A percentile compares a stretch with the other conserved stretches of the same genome.
Evolutionary conservation across 1,140 invertebrate species (phyloP).

Genomic region (Camponotus vicinus): DNA sequence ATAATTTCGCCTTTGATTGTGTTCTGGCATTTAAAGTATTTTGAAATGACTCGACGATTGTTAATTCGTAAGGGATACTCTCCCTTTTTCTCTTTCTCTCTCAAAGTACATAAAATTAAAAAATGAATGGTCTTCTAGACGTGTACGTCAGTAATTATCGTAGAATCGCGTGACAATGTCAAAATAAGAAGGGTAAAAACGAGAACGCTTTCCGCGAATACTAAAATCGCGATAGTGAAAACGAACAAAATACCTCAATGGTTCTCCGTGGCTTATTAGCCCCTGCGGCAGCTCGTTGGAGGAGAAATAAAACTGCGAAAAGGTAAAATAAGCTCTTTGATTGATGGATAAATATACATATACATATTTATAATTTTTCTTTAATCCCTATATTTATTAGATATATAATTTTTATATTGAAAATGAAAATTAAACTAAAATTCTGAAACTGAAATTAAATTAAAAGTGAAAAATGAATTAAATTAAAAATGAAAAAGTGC

Average conservation of each 20-base stretch:
- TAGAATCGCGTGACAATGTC: conserved; percentile 22
- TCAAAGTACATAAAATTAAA: not conserved
- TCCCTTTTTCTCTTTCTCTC: too few relatives aligned
- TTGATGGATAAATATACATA: conserved; percentile 14
- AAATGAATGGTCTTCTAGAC: not conserved
- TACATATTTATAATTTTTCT: not conserved
- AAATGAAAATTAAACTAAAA: not conserved
- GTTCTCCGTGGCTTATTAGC: conserved; percentile 74
- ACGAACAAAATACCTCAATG: conserved; percentile 60
- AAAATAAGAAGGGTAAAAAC: conserved; percentile 38
- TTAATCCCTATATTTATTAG: not conserved
- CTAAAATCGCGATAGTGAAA: conserved; percentile 35
- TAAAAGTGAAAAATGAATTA: not conserved
- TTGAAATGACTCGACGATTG: not conserved
- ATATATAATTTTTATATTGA: not conserved
- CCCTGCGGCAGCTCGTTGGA: conserved; percentile 74
- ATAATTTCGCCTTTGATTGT: not conserved
- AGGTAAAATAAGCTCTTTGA: conserved; percentile 66
- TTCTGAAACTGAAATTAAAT: not conserved
- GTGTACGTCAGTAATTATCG: conserved; percentile 16
- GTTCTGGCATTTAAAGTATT: not conserved
- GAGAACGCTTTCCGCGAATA: conserved; percentile 30
- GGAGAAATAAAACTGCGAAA: conserved; percentile 70
- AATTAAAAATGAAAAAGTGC: not conserved
- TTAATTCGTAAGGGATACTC: not conserved